Base-by-base conservation (phyloP, 2,797 vertebrate species). In the Poeciliopsis presidionis region DNA sequence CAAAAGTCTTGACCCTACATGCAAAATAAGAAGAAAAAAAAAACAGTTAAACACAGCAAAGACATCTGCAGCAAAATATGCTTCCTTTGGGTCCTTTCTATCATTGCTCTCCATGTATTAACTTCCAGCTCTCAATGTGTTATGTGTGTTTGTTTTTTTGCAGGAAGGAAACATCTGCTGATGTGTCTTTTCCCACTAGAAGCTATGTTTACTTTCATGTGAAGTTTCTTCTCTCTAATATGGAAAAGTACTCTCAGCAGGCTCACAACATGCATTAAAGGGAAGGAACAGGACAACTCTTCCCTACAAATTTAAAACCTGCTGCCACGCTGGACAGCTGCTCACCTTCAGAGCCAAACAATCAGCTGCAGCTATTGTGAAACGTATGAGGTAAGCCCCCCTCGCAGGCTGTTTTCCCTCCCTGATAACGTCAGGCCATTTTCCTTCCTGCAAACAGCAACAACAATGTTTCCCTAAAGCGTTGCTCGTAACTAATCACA, bases 91-190 rank as follows among this genome's bases (percentile, higher is more conserved):
- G 81, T 67, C 28, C 0, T 73, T 69, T 81, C 75, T 84, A 51
- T 84, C 76, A 65, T 18, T 55, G 74, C 79, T 73, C 51, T 81
- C 22, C 16, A 8, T 73, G 78, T 61, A 71, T 76, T 73, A 51
- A 72, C 76, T 5, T 57, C 45, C 51, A n/a, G 2, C 67, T 72
- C 73, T 84, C 71, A 72, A 65, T 33, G 75, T 81, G 63, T 80
- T 83, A 63, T 81, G 20, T 71, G 36, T n/a, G 1, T n/a, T 2
- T 9, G 18, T 84, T 18, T 81, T 83, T 70, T 57, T 28, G 73
- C 71, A 75, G 74, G 81, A 83, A 82, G 90, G 91, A 92, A 93
- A 91, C 90, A 86, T 88, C 89, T 92, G 88, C 51, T 9, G 18
- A n/a, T 7, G 30, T 45, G 74, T 79, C 45, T 84, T 90, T 83